These are phyloP conservation scores for Belonocnema kinseyi DNA, from an alignment of 1,140 invertebrate genomes.

Conservation along the genomic window DNA sequence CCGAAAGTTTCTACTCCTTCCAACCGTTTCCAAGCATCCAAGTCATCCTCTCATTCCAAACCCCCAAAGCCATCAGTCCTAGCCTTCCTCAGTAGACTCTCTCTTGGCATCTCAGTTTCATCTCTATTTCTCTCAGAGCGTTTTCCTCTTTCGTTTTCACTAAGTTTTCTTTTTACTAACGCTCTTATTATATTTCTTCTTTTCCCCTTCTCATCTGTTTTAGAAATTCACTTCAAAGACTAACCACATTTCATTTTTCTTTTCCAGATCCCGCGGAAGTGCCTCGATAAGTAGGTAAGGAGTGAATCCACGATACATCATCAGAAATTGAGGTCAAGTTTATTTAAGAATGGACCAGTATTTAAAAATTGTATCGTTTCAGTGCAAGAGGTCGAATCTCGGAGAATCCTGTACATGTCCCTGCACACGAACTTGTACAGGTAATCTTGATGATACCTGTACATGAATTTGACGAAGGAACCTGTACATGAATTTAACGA, in stretches of 20 bases:
- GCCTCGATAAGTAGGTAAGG: conserved; percentile 21
- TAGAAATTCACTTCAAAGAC: conserved; percentile 33
- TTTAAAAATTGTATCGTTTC: too few relatives aligned
- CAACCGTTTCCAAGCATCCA: conserved; percentile 13
- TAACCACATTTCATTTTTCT: conserved; percentile 34
- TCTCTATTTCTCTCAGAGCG: neutral
- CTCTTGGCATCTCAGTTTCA: conserved; percentile 15
- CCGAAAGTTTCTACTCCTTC: conserved; percentile 37
- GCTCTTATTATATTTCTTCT: neutral
- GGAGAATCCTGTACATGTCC: too few relatives aligned
- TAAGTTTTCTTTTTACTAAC: neutral
- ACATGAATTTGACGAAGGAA: too few relatives aligned
- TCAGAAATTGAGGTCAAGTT: neutral
- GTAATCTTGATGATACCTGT: too few relatives aligned
- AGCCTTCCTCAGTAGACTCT: neutral
- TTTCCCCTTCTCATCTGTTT: neutral
- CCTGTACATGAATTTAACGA: too few relatives aligned
- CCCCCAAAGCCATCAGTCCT: neutral
- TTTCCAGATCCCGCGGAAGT: conserved; percentile 36
- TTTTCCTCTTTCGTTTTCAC: neutral
- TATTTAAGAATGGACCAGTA: too few relatives aligned
- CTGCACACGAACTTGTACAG: too few relatives aligned
- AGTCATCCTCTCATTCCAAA: conserved; percentile 11
- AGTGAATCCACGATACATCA: neutral
- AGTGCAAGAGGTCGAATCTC: too few relatives aligned